Percentiles rank a stretch among this genome's conserved stretches.
Conservation (phyloP, 2,113 vertebrate species). For the Myocastor coypus region DNA sequence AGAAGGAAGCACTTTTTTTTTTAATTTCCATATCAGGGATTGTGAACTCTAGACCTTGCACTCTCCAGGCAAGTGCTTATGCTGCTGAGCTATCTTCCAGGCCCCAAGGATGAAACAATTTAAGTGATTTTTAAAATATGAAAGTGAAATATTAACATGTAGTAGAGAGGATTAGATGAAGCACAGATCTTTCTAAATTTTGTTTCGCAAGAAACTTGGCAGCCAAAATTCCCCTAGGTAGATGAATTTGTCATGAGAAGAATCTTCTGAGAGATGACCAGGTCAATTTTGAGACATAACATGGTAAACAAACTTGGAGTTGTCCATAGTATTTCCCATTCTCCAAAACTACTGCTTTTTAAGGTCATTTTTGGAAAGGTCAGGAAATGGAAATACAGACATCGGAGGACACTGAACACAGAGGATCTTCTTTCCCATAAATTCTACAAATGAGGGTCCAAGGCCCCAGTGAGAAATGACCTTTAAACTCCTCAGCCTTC, state of each 20-base stretch:
- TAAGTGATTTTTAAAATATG: slow-evolving; percentile 15
- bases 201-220: slow-evolving; percentile 19
- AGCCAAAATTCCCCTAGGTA: neutral
- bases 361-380: slow-evolving; percentile 71
- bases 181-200: neutral
- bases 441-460: slow-evolving; percentile 64
- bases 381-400: slow-evolving; percentile 69
- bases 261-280: slow-evolving; percentile 17
- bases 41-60: too few relatives aligned
- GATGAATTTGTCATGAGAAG: neutral
- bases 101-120: neutral
- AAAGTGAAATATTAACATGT: slow-evolving; percentile 31
- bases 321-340: slow-evolving; percentile 61
- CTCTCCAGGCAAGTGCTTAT: too few relatives aligned
- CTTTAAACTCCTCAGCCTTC: slow-evolving; percentile 71
- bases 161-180: neutral
- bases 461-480: slow-evolving; percentile 79
- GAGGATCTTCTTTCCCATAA: slow-evolving; percentile 71
- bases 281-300: slow-evolving; percentile 38
- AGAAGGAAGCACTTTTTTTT: too few relatives aligned
- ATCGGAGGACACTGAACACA: slow-evolving; percentile 53
- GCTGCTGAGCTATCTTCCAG: too few relatives aligned
- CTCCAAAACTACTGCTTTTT: slow-evolving; percentile 46
- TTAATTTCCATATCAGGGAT: too few relatives aligned
- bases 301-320: slow-evolving; percentile 12